These are phyloP conservation scores for Montipora foliosa DNA, from an alignment of 64 coral and sea anemone genomes.

Conservation along the genomic window DNA sequence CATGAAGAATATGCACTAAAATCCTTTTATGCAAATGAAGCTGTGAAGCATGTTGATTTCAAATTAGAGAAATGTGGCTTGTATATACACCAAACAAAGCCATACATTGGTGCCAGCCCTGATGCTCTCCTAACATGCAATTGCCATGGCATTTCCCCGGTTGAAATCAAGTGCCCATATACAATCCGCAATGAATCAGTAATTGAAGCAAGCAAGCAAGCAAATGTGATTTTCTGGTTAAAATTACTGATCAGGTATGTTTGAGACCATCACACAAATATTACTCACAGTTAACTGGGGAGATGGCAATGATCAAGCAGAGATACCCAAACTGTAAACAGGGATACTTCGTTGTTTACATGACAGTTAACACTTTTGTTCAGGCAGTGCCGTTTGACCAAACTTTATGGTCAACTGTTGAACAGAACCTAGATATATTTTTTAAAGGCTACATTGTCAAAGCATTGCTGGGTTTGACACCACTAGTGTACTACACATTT, in stretches of 20 bases:
- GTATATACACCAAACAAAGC: conserved; percentile 2
- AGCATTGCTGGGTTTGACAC: background rate
- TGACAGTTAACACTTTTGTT: conserved; percentile 6
- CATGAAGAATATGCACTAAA: conserved; percentile 56
- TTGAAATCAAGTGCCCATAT: too few relatives aligned
- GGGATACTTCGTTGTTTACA: conserved; percentile 26
- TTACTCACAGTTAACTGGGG: conserved; percentile 30
- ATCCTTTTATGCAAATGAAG: conserved; percentile 62
- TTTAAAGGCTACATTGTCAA: conserved; percentile 26
- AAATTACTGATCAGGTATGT: conserved; percentile 1
- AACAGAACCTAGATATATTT: conserved; percentile 18
- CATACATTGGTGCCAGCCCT: conserved; percentile 19
- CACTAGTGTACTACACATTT: background rate
- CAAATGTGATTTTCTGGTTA: conserved; percentile 18
- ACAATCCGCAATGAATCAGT: conserved; percentile 47
- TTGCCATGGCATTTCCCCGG: conserved; percentile 39
- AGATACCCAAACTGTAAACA: background rate
- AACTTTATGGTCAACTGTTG: conserved; percentile 3
- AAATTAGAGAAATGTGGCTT: conserved; percentile 32
- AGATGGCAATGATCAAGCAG: conserved; percentile 19
- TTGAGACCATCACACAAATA: conserved; percentile 32
- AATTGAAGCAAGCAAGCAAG: conserved; percentile 27
- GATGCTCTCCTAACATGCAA: conserved; percentile 35
- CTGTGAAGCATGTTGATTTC: conserved; percentile 33
- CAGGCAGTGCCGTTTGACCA: conserved; percentile 16